These are phyloP conservation scores for Trileptium ribeirensis DNA, from an alignment of 2,888 invertebrate genomes.

Conservation along the genomic window DNA sequence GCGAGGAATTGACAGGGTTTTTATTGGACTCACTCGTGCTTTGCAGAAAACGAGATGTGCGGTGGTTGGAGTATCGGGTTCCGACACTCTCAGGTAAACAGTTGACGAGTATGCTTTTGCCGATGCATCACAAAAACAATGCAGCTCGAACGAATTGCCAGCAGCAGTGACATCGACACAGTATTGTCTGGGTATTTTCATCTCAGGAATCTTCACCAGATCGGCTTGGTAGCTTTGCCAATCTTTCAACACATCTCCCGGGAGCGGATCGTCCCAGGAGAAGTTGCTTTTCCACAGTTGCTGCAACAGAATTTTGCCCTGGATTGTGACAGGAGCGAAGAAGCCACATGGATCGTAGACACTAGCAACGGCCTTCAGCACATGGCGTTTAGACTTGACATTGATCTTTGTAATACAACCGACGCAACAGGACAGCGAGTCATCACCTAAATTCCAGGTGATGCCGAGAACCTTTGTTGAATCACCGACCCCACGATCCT, in stretches of 20 bases:
- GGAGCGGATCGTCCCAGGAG: not conserved
- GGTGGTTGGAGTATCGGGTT: not conserved
- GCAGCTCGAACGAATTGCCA: not conserved
- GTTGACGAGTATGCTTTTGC: not conserved
- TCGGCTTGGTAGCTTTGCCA: not conserved
- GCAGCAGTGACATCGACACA: not conserved
- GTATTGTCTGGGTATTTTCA: not conserved
- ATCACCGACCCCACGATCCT: too few relatives aligned
- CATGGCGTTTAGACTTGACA: too few relatives aligned
- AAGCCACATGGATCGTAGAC: too few relatives aligned
- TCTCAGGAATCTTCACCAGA: not conserved
- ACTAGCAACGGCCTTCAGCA: too few relatives aligned
- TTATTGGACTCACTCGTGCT: conserved; percentile 11
- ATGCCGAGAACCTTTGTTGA: too few relatives aligned
- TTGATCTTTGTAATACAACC: too few relatives aligned
- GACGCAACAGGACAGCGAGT: too few relatives aligned
- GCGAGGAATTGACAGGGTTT: not conserved
- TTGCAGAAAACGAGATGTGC: conserved; percentile 10
- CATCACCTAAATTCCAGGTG: too few relatives aligned
- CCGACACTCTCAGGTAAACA: not conserved
- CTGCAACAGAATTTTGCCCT: not conserved
- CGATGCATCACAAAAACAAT: not conserved
- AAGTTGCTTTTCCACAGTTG: not conserved
- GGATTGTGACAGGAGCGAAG: too few relatives aligned
- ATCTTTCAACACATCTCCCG: not conserved